These are phyloP conservation scores for Caenorhabditis sp. DNA, from an alignment of 2,888 invertebrate species.

Conservation along the genomic window DNA sequence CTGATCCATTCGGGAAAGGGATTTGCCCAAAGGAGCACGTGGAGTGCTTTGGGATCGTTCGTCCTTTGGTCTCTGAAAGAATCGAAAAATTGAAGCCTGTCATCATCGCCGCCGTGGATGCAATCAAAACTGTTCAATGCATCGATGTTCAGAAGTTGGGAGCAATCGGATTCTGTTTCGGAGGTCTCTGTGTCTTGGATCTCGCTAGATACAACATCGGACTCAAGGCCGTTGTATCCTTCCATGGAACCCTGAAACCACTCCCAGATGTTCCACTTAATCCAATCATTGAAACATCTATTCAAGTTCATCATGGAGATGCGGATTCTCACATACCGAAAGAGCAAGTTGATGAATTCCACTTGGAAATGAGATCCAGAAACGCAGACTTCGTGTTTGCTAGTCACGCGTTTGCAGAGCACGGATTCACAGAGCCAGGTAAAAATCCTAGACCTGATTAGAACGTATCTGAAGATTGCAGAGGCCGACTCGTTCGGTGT, in stretches of 20 bases:
- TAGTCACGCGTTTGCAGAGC: constrained; percentile 75
- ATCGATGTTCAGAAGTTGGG: constrained; percentile 68
- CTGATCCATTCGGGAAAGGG: constrained; percentile 80
- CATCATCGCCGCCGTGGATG: constrained; percentile 70
- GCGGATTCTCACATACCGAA: constrained; percentile 76
- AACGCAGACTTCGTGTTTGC: constrained; percentile 77
- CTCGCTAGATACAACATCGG: constrained; percentile 75
- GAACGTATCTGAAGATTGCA: not conserved
- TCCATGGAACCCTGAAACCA: constrained; percentile 78
- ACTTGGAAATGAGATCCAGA: constrained; percentile 72
- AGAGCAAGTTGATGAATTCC: constrained; percentile 69
- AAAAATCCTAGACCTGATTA: not conserved
- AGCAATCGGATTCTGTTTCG: constrained; percentile 80
- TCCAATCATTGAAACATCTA: constrained; percentile 55
- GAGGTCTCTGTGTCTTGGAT: constrained; percentile 78
- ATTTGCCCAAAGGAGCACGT: constrained; percentile 65
- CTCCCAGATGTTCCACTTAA: constrained; percentile 66
- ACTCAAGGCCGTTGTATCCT: constrained; percentile 75
- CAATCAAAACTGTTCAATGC: constrained; percentile 64
- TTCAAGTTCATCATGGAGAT: constrained; percentile 78
- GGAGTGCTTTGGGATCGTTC: constrained; percentile 70
- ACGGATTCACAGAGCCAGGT: constrained; percentile 77
- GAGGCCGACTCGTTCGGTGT: constrained; percentile 47
- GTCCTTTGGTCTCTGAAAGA: constrained; percentile 71
- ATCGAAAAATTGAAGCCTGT: constrained; percentile 68